Base-by-base conservation (phyloP, 2,888 invertebrate genomes). In the Nephrocerus scutellatus region DNA sequence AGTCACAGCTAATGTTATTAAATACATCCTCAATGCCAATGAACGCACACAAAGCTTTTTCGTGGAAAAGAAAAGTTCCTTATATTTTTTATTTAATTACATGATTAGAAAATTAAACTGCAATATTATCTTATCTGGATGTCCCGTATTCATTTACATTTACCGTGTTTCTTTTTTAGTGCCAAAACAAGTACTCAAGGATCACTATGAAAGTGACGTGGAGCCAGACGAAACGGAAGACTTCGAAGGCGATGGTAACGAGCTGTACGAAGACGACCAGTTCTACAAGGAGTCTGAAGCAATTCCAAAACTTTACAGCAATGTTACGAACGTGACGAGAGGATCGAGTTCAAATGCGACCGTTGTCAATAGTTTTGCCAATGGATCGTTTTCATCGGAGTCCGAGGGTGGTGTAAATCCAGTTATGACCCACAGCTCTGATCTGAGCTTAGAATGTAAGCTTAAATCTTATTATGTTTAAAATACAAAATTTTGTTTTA, bases 141-240 rank as follows among this genome's bases (percentile, higher is more conserved):
- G n/a, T n/a, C n/a, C n/a, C n/a, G n/a, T n/a, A n/a, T n/a, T n/a
- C n/a, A n/a, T n/a, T n/a, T n/a, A n/a, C n/a, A n/a, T 29, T 23
- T 35, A 22, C 30, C 41, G 38, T 41, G 20, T 25, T 39, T 19
- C 32, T 15, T 24, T 63, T 61, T 12, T 71, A 90, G 89, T 89
- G 48, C 88, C 87, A 18, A 75, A 86, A 54, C 82, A 82, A 62
- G 86, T 90, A 43, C 72, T 90, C 49, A 83, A 84, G 64, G 85
- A 87, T 66, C 77, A 82, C 54, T 87, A 82, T 67, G 84, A 86
- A 59, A 83, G 83, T 48, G 79, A 79, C 35, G 74, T 81, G 39
- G 85, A 86, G 68, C 75, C 80, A 49, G 89, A 89, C 62, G 88
- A 88, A 68, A 73, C 76, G 53, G 73, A 74, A 54, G 74, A 70